Evolutionary conservation across 1,140 invertebrate genomes (phyloP), one percentile per base, ranked within the genome.

Genomic region (Neocloeon triangulifer): DNA sequence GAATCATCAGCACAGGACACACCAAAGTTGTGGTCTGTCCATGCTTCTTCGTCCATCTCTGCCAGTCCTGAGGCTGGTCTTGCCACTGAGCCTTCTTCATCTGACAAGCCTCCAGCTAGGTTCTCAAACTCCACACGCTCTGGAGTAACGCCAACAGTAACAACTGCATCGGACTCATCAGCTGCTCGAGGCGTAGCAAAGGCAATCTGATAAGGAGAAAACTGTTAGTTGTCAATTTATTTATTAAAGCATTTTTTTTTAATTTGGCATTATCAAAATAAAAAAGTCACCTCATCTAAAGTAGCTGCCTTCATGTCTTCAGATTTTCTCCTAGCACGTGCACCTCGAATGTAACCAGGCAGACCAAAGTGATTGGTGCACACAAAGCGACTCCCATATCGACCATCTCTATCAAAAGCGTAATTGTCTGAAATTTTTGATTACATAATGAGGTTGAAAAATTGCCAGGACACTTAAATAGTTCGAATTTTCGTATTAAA

Each of bases 1-100:
- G 73, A 76, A 1, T 62, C 63, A 50, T 72, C 69, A 22, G 65
- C 69, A 22, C 67, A 58, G 6, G 70, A 73, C 29, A 73, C 70
- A 39, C 80, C 72, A 50, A 85, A 85, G 56, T 88, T 91, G 33
- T 77, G 64, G 41, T 86, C 81, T 1, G 81, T 88, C 81, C 79
- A 88, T 51, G 88, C 82, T 44, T 88, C 82, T 49, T 89, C 82
- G 46, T 88, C 81, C 50, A 85, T 81, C 53, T 80, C 76, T 9
- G 73, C 64, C 1, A 68, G 59, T 42, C 76, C 73, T n/a, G 69
- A 56, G 59, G 51, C 62, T 43, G 49, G 63, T 42, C 49, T 69
- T 16, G 55, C 53, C 4, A n/a, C 2, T 13, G n/a, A 7, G 10
- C 30, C 18, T n/a, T 22, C 18, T 9, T 8, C 18, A 25, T 62